These are phyloP conservation scores for Hypanus sabinus DNA, from an alignment of 2,113 vertebrate genomes.

Conservation along the genomic window DNA sequence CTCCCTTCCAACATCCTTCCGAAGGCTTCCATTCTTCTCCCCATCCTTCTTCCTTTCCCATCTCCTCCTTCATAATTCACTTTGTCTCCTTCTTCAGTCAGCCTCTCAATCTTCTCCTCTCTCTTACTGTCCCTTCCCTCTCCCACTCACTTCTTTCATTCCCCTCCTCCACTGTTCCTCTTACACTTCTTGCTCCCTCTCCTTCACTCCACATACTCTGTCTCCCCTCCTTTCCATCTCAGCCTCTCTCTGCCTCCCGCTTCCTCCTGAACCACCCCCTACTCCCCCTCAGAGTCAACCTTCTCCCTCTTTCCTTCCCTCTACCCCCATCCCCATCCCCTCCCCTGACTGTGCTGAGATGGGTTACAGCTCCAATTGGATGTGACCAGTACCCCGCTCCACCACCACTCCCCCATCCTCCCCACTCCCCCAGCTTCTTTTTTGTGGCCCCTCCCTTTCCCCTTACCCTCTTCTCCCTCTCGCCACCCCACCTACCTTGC, in stretches of 20 bases:
- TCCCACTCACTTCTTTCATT: background rate
- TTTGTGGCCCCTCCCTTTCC: conserved; percentile 37
- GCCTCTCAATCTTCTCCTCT: no score
- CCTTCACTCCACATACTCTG: background rate
- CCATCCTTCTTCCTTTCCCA: no score
- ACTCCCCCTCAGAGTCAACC: background rate
- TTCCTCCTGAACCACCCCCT: background rate
- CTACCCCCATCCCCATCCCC: no score
- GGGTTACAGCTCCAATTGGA: no score
- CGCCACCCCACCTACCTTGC: conserved; percentile 39
- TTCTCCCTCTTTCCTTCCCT: conserved; percentile 38
- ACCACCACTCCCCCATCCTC: no score
- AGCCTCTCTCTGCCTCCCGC: background rate
- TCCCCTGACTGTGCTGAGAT: no score
- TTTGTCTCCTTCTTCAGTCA: no score
- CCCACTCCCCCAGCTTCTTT: conserved; percentile 39
- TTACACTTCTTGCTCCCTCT: background rate
- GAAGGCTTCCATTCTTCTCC: no score
- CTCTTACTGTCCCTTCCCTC: background rate
- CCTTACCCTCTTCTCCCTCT: conserved; percentile 27
- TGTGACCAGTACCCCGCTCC: no score
- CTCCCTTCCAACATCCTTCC: no score
- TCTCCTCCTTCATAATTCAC: no score
- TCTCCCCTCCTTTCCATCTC: background rate
- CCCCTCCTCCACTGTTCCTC: background rate